Evolutionary conservation across 2,113 vertebrate species (phyloP).

Genomic region (Rhineura floridana): DNA sequence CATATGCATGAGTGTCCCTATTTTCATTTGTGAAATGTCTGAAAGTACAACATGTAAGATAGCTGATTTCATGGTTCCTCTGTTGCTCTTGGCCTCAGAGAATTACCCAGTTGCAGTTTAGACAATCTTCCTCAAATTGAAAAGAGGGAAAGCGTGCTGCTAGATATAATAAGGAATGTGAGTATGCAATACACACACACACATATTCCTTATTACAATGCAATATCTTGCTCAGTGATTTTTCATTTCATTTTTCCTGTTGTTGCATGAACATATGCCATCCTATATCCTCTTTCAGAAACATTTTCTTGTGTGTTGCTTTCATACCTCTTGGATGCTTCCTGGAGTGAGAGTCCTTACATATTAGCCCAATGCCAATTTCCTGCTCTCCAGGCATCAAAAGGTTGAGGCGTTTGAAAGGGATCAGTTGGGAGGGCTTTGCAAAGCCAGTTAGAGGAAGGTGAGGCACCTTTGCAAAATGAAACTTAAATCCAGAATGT

Average conservation of each 20-base stretch:
- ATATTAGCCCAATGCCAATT: slow-evolving; percentile 31
- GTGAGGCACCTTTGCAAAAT: slow-evolving; percentile 10
- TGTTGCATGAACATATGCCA: slow-evolving; percentile 14
- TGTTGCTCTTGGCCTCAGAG: background rate
- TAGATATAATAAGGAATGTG: no score
- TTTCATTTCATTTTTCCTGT: background rate
- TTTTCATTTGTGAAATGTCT: background rate
- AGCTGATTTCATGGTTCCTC: background rate
- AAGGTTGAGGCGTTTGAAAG: slow-evolving; percentile 15
- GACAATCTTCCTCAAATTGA: background rate
- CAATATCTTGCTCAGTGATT: background rate
- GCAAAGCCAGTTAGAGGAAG: slow-evolving; percentile 1
- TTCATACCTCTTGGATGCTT: slow-evolving; percentile 8
- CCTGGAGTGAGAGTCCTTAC: slow-evolving; percentile 14
- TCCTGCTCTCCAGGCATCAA: slow-evolving; percentile 10
- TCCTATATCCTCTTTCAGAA: slow-evolving; percentile 1
- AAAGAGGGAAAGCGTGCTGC: background rate
- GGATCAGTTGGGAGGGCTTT: background rate
- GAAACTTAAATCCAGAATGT: background rate
- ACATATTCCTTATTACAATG: background rate
- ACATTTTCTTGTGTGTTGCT: slow-evolving; percentile 9
- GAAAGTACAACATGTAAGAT: background rate
- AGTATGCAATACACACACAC: background rate
- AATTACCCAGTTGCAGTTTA: background rate
- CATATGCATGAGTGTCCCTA: background rate